Conservation (phyloP, 1,140 invertebrate species). For the Andricus grossulariae region DNA sequence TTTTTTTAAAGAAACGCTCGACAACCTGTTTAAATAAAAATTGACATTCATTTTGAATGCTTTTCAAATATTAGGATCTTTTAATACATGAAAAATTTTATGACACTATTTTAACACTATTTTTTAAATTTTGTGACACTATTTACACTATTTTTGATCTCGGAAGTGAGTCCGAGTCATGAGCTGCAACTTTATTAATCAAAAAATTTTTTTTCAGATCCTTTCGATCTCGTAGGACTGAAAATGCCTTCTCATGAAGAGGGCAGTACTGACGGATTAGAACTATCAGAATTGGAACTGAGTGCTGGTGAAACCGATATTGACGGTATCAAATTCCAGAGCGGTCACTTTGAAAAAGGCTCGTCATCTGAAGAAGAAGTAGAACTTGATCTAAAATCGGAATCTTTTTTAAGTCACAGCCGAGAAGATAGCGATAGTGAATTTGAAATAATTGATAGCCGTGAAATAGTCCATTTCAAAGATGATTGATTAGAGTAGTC, state of each 20-base stretch:
- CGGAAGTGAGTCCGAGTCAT: too few relatives aligned
- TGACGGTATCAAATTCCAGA: slow-evolving; percentile 68
- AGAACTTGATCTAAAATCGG: slow-evolving; percentile 56
- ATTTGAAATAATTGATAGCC: slow-evolving; percentile 72
- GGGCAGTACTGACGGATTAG: slow-evolving; percentile 66
- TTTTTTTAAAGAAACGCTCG: too few relatives aligned
- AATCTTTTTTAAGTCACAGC: slow-evolving; percentile 47
- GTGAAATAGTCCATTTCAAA: slow-evolving; percentile 61
- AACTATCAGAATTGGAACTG: slow-evolving; percentile 68
- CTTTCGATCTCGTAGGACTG: slow-evolving; percentile 66
- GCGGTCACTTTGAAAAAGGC: slow-evolving; percentile 65
- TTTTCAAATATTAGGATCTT: too few relatives aligned
- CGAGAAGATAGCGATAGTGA: slow-evolving; percentile 71
- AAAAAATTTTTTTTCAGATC: slow-evolving; percentile 53
- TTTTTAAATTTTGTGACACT: too few relatives aligned
- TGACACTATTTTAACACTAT: too few relatives aligned
- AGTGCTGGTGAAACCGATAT: slow-evolving; percentile 63
- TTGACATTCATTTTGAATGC: too few relatives aligned
- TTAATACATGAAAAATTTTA: too few relatives aligned
- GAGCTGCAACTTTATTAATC: too few relatives aligned
- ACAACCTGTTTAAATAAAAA: too few relatives aligned
- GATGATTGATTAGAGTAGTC: slow-evolving; percentile 53
- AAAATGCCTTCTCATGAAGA: slow-evolving; percentile 73
- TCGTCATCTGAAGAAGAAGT: slow-evolving; percentile 69
- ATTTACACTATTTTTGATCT: too few relatives aligned